These are phyloP conservation scores for Machaerirhynchus nigripectus DNA, from an alignment of 2,113 vertebrate genomes.

Conservation along the genomic window DNA sequence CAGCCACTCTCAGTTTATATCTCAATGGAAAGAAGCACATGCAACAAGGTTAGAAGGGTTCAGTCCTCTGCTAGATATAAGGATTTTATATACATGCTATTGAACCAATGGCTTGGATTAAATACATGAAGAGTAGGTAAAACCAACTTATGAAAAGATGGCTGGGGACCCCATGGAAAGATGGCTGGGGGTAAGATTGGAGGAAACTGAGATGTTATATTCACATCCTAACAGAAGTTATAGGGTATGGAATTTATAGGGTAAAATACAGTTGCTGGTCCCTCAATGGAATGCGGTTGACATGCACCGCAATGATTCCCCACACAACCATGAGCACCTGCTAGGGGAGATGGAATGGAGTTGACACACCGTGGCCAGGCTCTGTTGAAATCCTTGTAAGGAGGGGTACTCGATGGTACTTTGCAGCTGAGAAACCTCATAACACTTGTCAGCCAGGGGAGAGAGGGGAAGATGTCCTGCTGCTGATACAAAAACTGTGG, in stretches of 20 bases:
- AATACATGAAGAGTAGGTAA: neutral
- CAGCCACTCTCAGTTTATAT: neutral
- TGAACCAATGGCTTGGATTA: neutral
- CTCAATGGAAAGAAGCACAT: neutral
- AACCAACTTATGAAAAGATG: neutral
- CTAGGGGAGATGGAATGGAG: neutral
- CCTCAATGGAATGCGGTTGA: neutral
- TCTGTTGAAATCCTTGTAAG: neutral
- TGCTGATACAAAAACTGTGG: neutral
- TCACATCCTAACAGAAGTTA: neutral
- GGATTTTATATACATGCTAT: neutral
- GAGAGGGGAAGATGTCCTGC: neutral
- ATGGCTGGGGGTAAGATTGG: neutral
- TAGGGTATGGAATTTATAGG: neutral
- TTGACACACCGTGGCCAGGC: neutral
- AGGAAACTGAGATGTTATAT: neutral
- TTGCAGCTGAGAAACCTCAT: neutral
- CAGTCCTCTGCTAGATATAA: neutral
- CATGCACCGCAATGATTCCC: neutral
- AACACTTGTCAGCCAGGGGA: neutral
- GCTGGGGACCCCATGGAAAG: neutral
- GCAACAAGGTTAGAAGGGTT: neutral
- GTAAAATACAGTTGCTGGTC: neutral
- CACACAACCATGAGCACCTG: neutral
- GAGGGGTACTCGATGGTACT: neutral